Base-by-base conservation (phyloP, 1,140 invertebrate species). In the Odontomachus brunneus region DNA sequence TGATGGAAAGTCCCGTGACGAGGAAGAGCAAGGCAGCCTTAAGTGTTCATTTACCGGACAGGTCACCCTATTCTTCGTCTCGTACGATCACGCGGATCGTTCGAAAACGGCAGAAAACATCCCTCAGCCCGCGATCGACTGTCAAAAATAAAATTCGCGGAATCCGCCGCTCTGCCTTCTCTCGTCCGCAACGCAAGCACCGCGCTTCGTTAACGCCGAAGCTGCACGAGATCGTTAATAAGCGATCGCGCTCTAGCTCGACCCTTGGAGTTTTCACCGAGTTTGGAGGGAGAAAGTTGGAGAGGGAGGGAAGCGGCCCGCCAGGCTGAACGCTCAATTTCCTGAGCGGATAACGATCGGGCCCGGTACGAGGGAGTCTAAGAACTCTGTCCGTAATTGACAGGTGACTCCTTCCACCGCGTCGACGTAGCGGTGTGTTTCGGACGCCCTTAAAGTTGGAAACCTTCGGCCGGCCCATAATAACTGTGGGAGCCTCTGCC, bases 361-460 rank as follows among this genome's bases (percentile, higher is more conserved):
- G 73, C 65, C 59, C 67, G 33, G 57, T 57, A 75, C 59, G 55
- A 51, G 65, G 60, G 49, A 59, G 66, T 69, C 63, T 59, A 74
- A 51, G 60, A 66, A 38, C 44, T 69, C 71, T 62, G 59, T 76
- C 84, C 62, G 78, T 92, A 92, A 92, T 92, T 92, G 90, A 92
- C 88, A 90, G 90, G 83, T 89, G 89, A 90, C 85, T 90, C 86
- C 87, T 86, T 88, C 69, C 44, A 57, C 7, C 29, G 63, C 48
- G 69, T 63, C 66, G 67, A 67, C 57, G 19, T 60, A 63, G 72
- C 48, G 69, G 33, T n/a, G n/a, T n/a, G n/a, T 53, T 80, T 69
- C n/a, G 53, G 26, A 44, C 72, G 57, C 59, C 74, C 24, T 78
- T 66, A 71, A 83, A 84, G n/a, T 5, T 75, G 72, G 49, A 88